Conservation (phyloP, 2,113 vertebrate species). For the Rhizomys pruinosus region DNA sequence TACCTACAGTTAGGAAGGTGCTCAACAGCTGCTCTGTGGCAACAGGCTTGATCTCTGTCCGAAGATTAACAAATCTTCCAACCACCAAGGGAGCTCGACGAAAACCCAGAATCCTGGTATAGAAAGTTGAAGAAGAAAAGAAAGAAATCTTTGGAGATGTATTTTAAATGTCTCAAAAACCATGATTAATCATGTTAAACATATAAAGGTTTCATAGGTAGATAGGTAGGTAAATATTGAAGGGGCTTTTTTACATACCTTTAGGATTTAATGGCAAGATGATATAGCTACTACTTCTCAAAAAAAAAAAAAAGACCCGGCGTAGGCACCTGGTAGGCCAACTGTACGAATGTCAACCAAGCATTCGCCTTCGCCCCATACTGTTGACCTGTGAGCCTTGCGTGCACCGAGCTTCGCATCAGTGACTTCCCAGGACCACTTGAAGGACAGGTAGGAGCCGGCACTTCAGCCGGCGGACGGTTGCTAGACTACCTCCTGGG, state of each 20-base stretch:
- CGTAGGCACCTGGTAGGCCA: too few relatives aligned
- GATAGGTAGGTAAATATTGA: not conserved
- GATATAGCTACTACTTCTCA: too few relatives aligned
- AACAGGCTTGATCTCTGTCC: slow-evolving; percentile 95
- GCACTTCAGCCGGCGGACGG: too few relatives aligned
- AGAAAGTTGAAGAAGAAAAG: slow-evolving; percentile 43
- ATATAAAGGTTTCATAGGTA: not conserved
- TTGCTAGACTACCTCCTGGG: too few relatives aligned
- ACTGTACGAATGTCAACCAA: too few relatives aligned
- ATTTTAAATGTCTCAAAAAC: slow-evolving; percentile 41
- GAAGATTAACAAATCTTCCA: slow-evolving; percentile 95
- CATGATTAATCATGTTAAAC: not conserved
- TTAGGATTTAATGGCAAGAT: slow-evolving; percentile 37
- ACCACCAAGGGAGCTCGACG: slow-evolving; percentile 96
- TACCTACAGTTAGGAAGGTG: slow-evolving; percentile 96
- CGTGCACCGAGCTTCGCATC: too few relatives aligned
- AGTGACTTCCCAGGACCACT: too few relatives aligned
- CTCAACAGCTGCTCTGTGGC: slow-evolving; percentile 96
- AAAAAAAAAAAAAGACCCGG: too few relatives aligned
- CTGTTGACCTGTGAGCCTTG: too few relatives aligned
- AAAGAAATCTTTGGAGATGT: slow-evolving; percentile 41
- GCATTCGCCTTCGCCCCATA: too few relatives aligned
- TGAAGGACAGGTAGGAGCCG: too few relatives aligned
- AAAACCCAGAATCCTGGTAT: slow-evolving; percentile 95
- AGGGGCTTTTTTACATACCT: slow-evolving; percentile 7